Evolutionary conservation across 2,888 invertebrate genomes (phyloP).

Genomic region (Deilephila elpenor): DNA sequence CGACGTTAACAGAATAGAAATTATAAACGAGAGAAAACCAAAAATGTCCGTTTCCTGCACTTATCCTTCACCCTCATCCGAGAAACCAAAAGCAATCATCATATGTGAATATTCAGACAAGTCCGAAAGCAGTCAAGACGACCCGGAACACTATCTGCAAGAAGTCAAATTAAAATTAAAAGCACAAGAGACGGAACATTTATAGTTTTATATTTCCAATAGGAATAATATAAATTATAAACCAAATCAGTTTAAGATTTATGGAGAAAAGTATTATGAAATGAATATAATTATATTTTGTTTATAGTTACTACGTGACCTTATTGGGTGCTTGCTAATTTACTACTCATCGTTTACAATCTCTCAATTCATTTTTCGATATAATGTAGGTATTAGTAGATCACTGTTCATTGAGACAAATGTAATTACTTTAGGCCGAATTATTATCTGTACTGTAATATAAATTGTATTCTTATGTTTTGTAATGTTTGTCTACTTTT

Average conservation of each 20-base stretch:
- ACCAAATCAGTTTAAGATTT: background rate
- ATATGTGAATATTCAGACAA: conserved; percentile 45
- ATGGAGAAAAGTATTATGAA: background rate
- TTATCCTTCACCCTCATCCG: background rate
- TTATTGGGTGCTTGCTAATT: too few species aligned
- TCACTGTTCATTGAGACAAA: too few species aligned
- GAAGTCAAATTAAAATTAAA: conserved; percentile 49
- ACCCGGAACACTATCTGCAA: conserved; percentile 68
- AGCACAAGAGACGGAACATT: conserved; percentile 6
- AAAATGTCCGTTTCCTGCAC: background rate
- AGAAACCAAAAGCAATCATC: conserved; percentile 35
- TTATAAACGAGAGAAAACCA: background rate
- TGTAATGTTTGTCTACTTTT: too few species aligned
- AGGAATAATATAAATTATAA: background rate
- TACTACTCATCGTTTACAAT: too few species aligned
- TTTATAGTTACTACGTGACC: too few species aligned
- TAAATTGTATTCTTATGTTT: too few species aligned
- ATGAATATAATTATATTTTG: background rate
- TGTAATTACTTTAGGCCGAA: too few species aligned
- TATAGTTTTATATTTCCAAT: background rate
- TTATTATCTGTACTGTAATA: too few species aligned
- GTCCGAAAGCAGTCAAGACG: conserved; percentile 59
- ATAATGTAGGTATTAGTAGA: too few species aligned
- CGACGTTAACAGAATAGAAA: conserved; percentile 12
- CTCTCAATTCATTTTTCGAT: too few species aligned